Evolutionary conservation across 2,797 vertebrate genomes (phyloP).

Genomic region (Pygocentrus nattereri): DNA sequence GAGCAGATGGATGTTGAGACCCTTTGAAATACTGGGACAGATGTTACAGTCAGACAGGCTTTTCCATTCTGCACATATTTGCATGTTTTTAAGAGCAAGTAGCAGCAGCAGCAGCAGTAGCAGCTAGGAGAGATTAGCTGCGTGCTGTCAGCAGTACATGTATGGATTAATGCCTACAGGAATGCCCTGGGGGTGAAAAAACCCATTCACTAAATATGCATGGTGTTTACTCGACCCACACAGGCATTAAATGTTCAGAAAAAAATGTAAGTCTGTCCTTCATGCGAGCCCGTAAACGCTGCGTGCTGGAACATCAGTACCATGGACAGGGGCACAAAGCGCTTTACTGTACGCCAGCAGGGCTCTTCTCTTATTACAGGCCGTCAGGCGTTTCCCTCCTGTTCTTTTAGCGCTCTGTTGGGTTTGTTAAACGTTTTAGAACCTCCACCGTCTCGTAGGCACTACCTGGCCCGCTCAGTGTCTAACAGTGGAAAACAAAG

Average conservation of each 20-base stretch:
- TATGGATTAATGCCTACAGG: constrained; percentile 49
- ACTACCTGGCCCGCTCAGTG: neutral
- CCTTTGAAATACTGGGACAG: constrained; percentile 70
- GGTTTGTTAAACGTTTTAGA: neutral
- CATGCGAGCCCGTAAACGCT: neutral
- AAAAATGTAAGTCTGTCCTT: constrained; percentile 26
- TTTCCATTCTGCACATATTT: constrained; percentile 68
- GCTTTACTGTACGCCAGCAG: neutral
- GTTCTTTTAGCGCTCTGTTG: too few species aligned
- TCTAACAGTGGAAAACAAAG: constrained; percentile 15
- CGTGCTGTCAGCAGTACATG: constrained; percentile 36
- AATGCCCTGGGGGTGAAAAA: constrained; percentile 36
- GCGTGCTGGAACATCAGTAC: constrained; percentile 70
- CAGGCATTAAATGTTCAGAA: constrained; percentile 20
- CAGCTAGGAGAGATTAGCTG: constrained; percentile 58
- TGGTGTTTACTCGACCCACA: constrained; percentile 32
- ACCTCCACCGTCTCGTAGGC: neutral
- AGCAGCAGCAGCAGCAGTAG: constrained; percentile 30
- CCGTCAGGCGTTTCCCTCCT: neutral
- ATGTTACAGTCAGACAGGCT: constrained; percentile 71
- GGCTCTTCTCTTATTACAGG: neutral
- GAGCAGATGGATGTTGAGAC: constrained; percentile 70
- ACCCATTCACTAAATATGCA: constrained; percentile 61
- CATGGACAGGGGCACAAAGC: constrained; percentile 74
- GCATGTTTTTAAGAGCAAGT: constrained; percentile 59